Evolutionary conservation across 2,797 vertebrate genomes (phyloP), one percentile per base, ranked within the genome.

Genomic region (Sebastes hopkinsi): DNA sequence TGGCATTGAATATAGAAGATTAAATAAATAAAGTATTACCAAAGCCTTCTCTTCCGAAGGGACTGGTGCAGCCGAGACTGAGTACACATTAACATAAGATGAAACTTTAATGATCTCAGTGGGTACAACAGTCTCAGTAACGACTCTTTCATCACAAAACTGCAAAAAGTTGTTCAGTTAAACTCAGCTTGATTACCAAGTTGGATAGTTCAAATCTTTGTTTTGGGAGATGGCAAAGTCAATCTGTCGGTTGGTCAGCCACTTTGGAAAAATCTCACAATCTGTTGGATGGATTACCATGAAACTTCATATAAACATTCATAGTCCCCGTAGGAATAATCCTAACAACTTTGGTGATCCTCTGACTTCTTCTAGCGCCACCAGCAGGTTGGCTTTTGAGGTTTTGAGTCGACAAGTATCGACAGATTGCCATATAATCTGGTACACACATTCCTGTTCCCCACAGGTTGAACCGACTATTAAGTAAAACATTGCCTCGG

Each of bases 11-110:
- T 71, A 75, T 42, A 29, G 77, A 82, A 81, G 42, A 72, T 70
- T 71, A 64, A 9, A 81, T 71, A 88, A 88, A 85, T 75, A 82
- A 67, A 80, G 56, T 72, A 70, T 77, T 60, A 88, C 67, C 75
- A 14, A 87, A 65, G 66, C 30, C 25, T 85, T 36, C 65, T 83
- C 66, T 70, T 75, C 32, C 4, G 9, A 77, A 55, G 23, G 12
- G 23, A 72, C 58, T 65, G 16, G 13, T 25, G 30, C 22, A 73
- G 61, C 34, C 1, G 10, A 79, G 65, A 46, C 59, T 61, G 60
- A 77, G 73, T 32, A 61, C 23, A 87, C 23, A 70, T 50, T 62
- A 30, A 61, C 61, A 84, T 73, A 67, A 65, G 25, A 82, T 77
- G 64, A 74, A 77, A 80, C 20, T 66, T 73, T 42, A 72, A 80